Evolutionary conservation across 2,888 invertebrate species (phyloP), one percentile per base, ranked within the genome.

Genomic region (Dione juno): DNA sequence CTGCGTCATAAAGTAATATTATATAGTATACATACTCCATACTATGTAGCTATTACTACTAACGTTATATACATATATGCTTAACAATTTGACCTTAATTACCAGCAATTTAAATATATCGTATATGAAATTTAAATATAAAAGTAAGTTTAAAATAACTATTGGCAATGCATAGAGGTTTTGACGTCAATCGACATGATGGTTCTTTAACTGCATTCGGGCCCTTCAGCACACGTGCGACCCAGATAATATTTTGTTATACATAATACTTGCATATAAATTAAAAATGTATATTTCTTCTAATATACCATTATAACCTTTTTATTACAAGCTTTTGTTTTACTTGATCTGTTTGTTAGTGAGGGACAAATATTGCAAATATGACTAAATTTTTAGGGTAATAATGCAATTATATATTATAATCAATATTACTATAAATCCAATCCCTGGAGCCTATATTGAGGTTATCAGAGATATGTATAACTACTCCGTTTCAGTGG

Each of bases 111-210:
- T 21, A 69, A 58, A 58, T 37, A 57, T 67, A 13, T 43, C 14
- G 52, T 21, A 40, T 57, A 54, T 45, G 28, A 50, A 64, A 54
- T 69, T 53, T 53, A 14, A 52, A 63, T 45, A 61, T 52, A 63
- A 40, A 69, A 67, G 37, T 61, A 16, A 50, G 57, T 66, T 54
- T 54, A 54, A 74, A 74, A 74, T 74, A 79, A 73, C 70, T 71
- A 74, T 76, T 78, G 78, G 78, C 78, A 76, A 69, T 74, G 73
- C 76, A 79, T 77, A 79, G 78, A 79, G 76, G 58, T 69, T 70
- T 78, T 90, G 90, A 91, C 92, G 92, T 92, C 91, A 90, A 77
- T 72, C 81, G 84, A 83, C 85, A 86, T 83, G 83, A 80, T 85
- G 61, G 61, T n/a, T 28, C 81, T 79, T 63, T 75, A 83, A 84